phyloP scores from a whole-genome alignment of 2,888 invertebrate genomes.

The Silvanus unidentatus region DNA sequence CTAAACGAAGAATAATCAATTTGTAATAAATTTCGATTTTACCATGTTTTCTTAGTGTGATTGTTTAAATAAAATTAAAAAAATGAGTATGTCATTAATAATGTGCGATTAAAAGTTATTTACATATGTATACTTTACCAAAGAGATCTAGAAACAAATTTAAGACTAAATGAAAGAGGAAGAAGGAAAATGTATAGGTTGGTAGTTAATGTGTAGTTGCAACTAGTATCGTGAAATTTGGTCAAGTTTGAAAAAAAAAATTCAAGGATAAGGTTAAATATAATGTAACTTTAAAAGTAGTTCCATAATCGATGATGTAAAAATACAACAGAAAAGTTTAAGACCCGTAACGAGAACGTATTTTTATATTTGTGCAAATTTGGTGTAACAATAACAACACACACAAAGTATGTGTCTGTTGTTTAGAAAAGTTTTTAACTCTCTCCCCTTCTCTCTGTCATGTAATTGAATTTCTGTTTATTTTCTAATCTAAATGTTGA shows the following conservation, averaged over 20 bases:
- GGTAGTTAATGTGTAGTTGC: no score
- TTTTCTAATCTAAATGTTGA: constrained; percentile 26
- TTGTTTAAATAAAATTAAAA: constrained; percentile 21
- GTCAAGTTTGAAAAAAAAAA: background rate
- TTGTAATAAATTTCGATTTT: background rate
- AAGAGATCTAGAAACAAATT: no score
- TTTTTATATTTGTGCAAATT: no score
- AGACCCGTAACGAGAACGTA: no score
- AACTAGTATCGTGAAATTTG: no score
- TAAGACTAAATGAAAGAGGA: no score
- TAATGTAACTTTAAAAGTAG: background rate
- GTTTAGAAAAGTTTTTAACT: constrained; percentile 12
- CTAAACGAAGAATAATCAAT: background rate
- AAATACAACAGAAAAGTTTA: background rate
- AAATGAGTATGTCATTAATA: constrained; percentile 10
- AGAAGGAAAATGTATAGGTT: no score
- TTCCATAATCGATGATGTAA: constrained; percentile 6
- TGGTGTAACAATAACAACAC: no score
- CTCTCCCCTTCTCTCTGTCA: constrained; percentile 18
- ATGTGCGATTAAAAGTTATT: no score
- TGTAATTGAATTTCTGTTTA: constrained; percentile 17
- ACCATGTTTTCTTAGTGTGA: constrained; percentile 16
- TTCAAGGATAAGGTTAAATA: background rate
- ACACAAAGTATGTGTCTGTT: no score
- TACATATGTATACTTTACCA: no score